Evolutionary conservation across 2,113 vertebrate genomes (phyloP).

Genomic region (Psilopsiagon aurifrons): DNA sequence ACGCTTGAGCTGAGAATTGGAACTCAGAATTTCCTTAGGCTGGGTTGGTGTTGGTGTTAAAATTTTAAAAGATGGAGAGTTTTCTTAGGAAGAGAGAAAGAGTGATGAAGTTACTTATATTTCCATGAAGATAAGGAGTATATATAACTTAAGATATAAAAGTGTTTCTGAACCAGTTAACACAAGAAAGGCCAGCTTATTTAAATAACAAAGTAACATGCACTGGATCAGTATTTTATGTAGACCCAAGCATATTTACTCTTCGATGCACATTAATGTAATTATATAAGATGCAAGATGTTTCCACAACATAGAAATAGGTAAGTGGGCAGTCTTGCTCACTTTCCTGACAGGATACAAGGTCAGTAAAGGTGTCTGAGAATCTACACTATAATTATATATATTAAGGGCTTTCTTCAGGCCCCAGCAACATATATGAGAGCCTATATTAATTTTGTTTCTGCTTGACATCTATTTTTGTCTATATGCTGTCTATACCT

Average conservation of each 20-base stretch:
- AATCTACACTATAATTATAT: not conserved
- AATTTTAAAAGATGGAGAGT: not conserved
- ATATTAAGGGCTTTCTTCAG: not conserved
- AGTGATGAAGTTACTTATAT: not conserved
- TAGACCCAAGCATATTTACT: not conserved
- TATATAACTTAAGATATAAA: not conserved
- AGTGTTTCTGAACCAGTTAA: not conserved
- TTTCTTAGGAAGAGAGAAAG: not conserved
- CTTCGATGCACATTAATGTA: not conserved
- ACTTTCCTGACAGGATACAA: not conserved
- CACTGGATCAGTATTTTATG: not conserved
- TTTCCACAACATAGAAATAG: not conserved
- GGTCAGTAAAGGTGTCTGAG: not conserved
- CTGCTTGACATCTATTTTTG: accelerated
- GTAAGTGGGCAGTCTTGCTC: not conserved
- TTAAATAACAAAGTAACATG: not conserved
- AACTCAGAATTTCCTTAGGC: not conserved
- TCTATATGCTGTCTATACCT: not conserved
- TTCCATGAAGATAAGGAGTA: not conserved
- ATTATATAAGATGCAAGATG: not conserved
- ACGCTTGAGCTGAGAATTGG: not conserved
- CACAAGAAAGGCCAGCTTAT: not conserved
- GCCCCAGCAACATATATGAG: not conserved
- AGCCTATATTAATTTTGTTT: not conserved
- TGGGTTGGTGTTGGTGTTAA: not conserved